These are phyloP conservation scores for Tautogolabrus adspersus DNA, from an alignment of 2,113 vertebrate genomes.

Conservation along the genomic window DNA sequence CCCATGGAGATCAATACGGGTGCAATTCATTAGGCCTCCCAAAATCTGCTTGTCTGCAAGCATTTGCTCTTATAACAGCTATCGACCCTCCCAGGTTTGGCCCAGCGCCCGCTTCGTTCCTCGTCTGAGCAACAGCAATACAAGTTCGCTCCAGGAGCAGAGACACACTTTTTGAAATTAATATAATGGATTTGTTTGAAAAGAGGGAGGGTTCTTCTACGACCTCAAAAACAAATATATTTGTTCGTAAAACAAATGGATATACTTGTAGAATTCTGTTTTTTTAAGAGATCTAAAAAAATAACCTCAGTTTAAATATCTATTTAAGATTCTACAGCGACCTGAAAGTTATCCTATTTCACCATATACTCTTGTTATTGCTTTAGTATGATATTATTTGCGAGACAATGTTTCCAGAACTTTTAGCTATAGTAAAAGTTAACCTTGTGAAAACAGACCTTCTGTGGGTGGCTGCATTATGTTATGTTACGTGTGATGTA, in stretches of 20 bases:
- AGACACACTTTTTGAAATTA: constrained; percentile 88
- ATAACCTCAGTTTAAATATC: background rate
- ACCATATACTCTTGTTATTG: background rate
- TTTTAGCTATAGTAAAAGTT: background rate
- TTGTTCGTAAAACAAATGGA: constrained; percentile 10
- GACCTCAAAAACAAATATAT: constrained; percentile 10
- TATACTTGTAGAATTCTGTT: background rate
- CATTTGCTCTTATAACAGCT: constrained; percentile 89
- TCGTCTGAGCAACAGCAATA: constrained; percentile 88
- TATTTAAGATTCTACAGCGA: background rate
- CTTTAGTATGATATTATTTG: background rate
- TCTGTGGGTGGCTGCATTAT: background rate
- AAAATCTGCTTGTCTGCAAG: constrained; percentile 89
- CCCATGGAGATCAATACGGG: constrained; percentile 95
- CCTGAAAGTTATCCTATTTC: background rate
- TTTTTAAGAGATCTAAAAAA: constrained; percentile 8
- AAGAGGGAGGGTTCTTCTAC: background rate
- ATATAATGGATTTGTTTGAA: constrained; percentile 85
- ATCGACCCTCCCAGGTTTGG: constrained; percentile 85
- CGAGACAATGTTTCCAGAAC: background rate
- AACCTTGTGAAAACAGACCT: background rate
- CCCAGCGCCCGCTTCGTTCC: constrained; percentile 86
- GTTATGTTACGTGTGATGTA: background rate
- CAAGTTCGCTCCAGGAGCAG: constrained; percentile 86
- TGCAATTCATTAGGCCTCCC: constrained; percentile 91